phyloP scores from a whole-genome alignment of 2,888 invertebrate species.

The Rosalia funebris region DNA sequence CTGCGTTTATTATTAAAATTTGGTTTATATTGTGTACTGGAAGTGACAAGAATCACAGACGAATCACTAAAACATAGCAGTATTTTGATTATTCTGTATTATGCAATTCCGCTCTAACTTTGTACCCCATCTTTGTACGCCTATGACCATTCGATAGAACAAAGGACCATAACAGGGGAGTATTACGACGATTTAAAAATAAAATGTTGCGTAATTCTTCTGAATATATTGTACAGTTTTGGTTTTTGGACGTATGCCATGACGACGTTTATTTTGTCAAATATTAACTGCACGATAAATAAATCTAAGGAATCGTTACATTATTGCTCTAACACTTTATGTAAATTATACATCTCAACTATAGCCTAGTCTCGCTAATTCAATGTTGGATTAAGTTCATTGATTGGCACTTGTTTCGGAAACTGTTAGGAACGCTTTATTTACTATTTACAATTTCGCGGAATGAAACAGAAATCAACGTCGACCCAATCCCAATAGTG shows the following conservation, averaged over 20 bases:
- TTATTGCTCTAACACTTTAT: slow-evolving; percentile 14
- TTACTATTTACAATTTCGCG: background rate
- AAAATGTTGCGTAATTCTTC: slow-evolving; percentile 33
- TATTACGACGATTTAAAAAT: slow-evolving; percentile 30
- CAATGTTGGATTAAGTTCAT: too few species aligned
- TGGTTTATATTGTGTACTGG: too few species aligned
- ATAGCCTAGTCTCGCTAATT: too few species aligned
- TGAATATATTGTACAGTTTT: slow-evolving; percentile 31
- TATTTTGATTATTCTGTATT: too few species aligned
- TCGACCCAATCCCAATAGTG: slow-evolving; percentile 14
- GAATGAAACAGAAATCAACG: background rate
- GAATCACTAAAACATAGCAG: too few species aligned
- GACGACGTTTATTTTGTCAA: slow-evolving; percentile 28
- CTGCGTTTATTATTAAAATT: too few species aligned
- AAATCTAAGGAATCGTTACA: slow-evolving; percentile 9
- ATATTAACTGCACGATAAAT: slow-evolving; percentile 13
- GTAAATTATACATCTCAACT: too few species aligned
- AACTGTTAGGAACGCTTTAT: too few species aligned
- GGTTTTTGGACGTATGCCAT: slow-evolving; percentile 32
- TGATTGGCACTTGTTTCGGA: too few species aligned
- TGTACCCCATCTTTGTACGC: too few species aligned
- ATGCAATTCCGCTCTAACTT: too few species aligned
- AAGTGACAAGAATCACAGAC: too few species aligned
- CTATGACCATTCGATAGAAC: background rate
- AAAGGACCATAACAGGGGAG: slow-evolving; percentile 22